Evolutionary conservation across 2,888 invertebrate species (phyloP).

Genomic region (Campoplex nolae): DNA sequence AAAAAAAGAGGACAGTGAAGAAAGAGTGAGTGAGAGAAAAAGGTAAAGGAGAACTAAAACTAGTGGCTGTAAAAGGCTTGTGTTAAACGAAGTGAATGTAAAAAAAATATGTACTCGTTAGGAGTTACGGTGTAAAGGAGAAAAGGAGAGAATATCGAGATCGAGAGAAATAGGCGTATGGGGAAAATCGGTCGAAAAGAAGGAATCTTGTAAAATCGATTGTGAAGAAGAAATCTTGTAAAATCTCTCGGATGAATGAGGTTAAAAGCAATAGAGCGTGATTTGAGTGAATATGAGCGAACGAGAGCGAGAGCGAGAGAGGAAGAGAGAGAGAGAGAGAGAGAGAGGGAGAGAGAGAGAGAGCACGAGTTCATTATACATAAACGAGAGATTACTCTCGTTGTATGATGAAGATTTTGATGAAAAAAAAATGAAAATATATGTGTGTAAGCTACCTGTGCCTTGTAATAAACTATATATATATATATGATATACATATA

Average conservation of each 20-base stretch:
- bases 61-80: constrained; percentile 53
- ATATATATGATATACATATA: constrained; percentile 64
- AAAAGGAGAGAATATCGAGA: constrained; percentile 48
- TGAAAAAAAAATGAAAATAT: constrained; percentile 72
- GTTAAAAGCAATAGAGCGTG: constrained; percentile 80
- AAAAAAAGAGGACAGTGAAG: constrained; percentile 25
- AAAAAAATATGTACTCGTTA: constrained; percentile 51
- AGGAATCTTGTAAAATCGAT: constrained; percentile 53
- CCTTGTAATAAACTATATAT: constrained; percentile 84
- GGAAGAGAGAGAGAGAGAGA: constrained; percentile 71
- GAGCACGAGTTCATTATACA: constrained; percentile 66
- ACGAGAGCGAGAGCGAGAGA: constrained; percentile 72
- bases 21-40: constrained; percentile 23
- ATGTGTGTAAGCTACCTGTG: constrained; percentile 84
- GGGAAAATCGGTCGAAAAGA: constrained; percentile 61
- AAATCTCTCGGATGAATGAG: constrained; percentile 78
- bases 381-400: constrained; percentile 71
- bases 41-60: constrained; percentile 36
- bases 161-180: constrained; percentile 54
- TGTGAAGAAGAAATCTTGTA: constrained; percentile 72
- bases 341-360: too few relatives aligned
- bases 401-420: constrained; percentile 64
- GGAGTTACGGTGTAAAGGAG: constrained; percentile 37
- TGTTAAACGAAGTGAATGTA: constrained; percentile 37
- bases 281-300: constrained; percentile 70